These are phyloP conservation scores for Oenanthe oenanthe DNA, from an alignment of 2,113 vertebrate genomes.

Conservation along the genomic window DNA sequence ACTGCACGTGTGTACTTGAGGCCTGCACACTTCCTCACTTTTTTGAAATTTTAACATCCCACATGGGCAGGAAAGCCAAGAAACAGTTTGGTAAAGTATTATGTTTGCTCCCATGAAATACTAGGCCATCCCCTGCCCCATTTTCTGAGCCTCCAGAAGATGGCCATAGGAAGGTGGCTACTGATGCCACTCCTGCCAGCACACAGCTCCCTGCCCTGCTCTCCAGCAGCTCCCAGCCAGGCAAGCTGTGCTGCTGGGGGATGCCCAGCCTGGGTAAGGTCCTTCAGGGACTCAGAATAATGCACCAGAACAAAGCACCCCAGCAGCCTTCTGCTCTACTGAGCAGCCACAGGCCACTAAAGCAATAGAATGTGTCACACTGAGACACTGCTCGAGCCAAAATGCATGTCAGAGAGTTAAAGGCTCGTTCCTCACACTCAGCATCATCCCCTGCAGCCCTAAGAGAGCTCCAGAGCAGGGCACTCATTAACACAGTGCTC, in stretches of 20 bases:
- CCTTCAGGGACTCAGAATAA: neutral
- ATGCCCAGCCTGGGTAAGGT: neutral
- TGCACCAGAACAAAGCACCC: neutral
- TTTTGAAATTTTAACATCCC: neutral
- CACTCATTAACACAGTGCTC: neutral
- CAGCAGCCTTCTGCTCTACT: neutral
- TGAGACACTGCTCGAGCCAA: neutral
- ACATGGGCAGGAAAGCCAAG: neutral
- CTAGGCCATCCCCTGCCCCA: fast-evolving
- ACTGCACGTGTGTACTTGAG: neutral
- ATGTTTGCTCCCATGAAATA: neutral
- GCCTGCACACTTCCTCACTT: neutral
- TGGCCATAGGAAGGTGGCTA: neutral
- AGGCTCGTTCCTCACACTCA: neutral
- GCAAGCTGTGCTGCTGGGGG: neutral
- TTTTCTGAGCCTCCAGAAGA: neutral
- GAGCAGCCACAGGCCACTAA: neutral
- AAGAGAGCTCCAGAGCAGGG: neutral
- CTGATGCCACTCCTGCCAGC: neutral
- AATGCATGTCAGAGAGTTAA: neutral
- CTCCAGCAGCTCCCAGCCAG: neutral
- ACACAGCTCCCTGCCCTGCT: neutral
- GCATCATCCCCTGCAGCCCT: neutral
- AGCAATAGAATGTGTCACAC: neutral
- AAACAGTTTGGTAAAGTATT: neutral